These are phyloP conservation scores for Orius laevigatus DNA, from an alignment of 1,140 invertebrate genomes.

Conservation along the genomic window DNA sequence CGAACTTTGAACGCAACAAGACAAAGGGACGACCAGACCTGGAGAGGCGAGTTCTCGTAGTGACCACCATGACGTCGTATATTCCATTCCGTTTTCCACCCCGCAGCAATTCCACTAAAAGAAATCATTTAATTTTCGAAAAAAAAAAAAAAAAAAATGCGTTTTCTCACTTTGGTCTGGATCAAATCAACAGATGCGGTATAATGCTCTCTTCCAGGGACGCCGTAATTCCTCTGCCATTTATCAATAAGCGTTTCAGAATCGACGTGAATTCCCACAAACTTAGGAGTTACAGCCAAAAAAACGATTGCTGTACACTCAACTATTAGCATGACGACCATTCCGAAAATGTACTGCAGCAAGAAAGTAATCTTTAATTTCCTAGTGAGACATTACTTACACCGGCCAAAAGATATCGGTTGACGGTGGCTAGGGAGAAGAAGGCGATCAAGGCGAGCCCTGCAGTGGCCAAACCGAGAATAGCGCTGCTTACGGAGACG, in stretches of 20 bases:
- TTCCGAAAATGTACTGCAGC: slow-evolving; percentile 53
- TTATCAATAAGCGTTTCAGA: slow-evolving; percentile 45
- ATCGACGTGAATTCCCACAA: slow-evolving; percentile 51
- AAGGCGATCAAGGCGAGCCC: slow-evolving; percentile 51
- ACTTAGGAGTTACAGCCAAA: slow-evolving; percentile 61
- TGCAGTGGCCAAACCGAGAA: slow-evolving; percentile 44
- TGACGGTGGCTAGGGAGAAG: slow-evolving; percentile 57
- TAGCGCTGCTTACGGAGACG: slow-evolving; percentile 43
- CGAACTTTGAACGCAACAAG: slow-evolving; percentile 44
- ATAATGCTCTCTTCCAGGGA: slow-evolving; percentile 52
- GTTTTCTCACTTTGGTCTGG: slow-evolving; percentile 38
- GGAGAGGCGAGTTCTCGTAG: slow-evolving; percentile 50
- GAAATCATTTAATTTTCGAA: not conserved
- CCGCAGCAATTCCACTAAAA: slow-evolving; percentile 68
- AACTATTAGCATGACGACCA: slow-evolving; percentile 47
- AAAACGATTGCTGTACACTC: slow-evolving; percentile 54
- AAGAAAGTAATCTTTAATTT: slow-evolving; percentile 12
- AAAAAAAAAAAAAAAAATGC: slow-evolving; percentile 10
- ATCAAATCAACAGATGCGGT: slow-evolving; percentile 64
- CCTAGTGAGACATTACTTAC: slow-evolving; percentile 39
- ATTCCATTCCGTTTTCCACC: slow-evolving; percentile 58
- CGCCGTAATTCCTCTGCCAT: slow-evolving; percentile 56
- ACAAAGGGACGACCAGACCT: slow-evolving; percentile 55
- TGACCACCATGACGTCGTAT: slow-evolving; percentile 64
- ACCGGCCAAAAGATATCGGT: slow-evolving; percentile 47